A percentile compares a stretch with the other conserved stretches of the same genome.
Conservation (phyloP, 2,797 vertebrate genomes). For the Luscinia megarhynchos region DNA sequence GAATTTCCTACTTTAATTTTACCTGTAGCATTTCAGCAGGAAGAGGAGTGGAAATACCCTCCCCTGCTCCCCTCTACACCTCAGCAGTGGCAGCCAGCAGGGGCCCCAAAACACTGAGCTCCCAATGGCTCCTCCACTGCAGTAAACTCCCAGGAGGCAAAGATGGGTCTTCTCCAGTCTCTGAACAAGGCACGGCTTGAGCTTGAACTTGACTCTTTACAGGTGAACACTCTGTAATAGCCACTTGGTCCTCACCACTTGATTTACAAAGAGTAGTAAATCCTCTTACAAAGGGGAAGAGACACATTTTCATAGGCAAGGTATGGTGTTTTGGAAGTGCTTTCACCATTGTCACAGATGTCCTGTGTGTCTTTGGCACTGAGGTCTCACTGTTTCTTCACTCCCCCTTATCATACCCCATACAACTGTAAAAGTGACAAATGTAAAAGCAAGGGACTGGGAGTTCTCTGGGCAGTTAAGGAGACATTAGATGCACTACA, state of each 20-base stretch:
- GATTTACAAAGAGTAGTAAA: background rate
- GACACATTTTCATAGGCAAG: background rate
- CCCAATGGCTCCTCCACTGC: background rate
- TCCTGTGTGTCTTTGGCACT: background rate
- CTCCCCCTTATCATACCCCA: background rate
- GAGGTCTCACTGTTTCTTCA: background rate
- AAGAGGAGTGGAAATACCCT: background rate
- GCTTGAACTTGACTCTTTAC: background rate
- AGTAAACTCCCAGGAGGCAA: background rate
- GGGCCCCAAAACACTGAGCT: background rate
- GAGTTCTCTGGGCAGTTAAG: background rate
- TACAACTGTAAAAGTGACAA: background rate
- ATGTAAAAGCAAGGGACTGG: background rate
- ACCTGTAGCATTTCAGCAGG: background rate
- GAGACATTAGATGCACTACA: background rate
- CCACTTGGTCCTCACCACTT: background rate
- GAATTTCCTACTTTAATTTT: background rate
- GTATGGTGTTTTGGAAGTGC: background rate
- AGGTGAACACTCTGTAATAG: background rate
- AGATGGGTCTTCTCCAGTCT: background rate
- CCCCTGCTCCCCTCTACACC: background rate
- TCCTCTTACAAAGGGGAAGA: background rate
- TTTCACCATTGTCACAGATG: background rate
- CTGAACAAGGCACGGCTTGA: background rate
- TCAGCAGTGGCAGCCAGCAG: background rate